A percentile compares a stretch with the other conserved stretches of the same genome.
phyloP scores from a whole-genome alignment of 2,797 vertebrate species.

The Neosilurus mollespiculum region DNA sequence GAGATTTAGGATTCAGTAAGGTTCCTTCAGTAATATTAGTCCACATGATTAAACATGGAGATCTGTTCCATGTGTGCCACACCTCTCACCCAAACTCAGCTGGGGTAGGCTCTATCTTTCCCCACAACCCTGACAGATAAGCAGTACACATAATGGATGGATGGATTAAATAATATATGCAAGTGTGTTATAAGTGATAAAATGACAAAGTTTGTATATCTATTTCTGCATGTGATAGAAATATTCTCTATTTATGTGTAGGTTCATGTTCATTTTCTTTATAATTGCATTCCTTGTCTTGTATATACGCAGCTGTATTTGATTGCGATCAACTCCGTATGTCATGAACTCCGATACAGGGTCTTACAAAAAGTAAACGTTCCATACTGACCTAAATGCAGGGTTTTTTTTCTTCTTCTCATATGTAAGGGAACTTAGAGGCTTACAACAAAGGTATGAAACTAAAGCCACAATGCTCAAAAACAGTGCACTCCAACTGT shows the following conservation, averaged over 20 bases:
- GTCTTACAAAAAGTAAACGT: background rate
- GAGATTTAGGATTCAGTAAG: background rate
- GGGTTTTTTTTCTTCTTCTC: background rate
- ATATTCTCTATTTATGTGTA: background rate
- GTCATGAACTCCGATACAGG: background rate
- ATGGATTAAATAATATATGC: background rate
- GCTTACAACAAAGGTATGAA: background rate
- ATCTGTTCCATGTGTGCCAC: too few relatives aligned
- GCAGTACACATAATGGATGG: too few relatives aligned
- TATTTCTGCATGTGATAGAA: background rate
- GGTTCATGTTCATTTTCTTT: background rate
- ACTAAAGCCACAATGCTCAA: conserved; percentile 7
- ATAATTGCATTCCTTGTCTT: background rate
- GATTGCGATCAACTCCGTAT: background rate
- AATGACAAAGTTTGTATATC: too few relatives aligned
- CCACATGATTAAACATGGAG: background rate
- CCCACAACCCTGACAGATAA: too few relatives aligned
- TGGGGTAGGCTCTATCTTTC: too few relatives aligned
- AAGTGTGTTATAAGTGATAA: background rate
- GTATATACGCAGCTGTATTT: background rate
- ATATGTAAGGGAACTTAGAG: background rate
- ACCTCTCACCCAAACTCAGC: too few relatives aligned
- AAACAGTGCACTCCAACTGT: conserved; percentile 23
- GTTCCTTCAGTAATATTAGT: background rate
- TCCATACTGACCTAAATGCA: background rate